Conservation (phyloP, 2,113 vertebrate genomes). For the Cochlearius cochlearius region DNA sequence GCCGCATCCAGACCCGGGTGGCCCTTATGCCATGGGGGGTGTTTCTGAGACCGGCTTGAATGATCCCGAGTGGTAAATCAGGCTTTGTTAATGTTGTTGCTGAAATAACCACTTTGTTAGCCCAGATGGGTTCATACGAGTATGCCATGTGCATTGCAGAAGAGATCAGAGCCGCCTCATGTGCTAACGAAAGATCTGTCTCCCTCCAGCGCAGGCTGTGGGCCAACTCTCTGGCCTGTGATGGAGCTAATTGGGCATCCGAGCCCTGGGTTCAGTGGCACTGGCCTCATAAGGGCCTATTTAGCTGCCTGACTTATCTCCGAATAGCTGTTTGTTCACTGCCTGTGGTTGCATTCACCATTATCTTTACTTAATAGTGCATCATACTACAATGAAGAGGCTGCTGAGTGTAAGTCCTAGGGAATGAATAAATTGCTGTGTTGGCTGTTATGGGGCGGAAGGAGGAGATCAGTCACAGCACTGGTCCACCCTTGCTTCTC, state of each 20-base stretch:
- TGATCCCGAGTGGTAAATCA: neutral
- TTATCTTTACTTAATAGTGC: neutral
- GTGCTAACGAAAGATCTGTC: neutral
- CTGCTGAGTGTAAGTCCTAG: neutral
- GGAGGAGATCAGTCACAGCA: neutral
- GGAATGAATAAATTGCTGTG: neutral
- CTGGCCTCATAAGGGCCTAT: neutral
- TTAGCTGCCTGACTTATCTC: slow-evolving; percentile 1
- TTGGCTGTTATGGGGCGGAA: neutral
- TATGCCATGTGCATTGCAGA: rapidly evolving
- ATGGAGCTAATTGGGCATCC: neutral
- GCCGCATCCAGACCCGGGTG: rapidly evolving
- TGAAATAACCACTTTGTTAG: neutral
- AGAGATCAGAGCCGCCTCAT: neutral
- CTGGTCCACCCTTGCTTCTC: neutral
- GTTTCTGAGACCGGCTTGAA: neutral
- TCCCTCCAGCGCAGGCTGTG: neutral
- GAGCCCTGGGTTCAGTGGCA: neutral
- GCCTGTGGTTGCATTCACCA: neutral
- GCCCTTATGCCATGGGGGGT: rapidly evolving
- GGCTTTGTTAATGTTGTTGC: neutral
- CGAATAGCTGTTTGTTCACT: neutral
- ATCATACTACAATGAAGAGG: neutral
- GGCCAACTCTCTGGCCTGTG: neutral
- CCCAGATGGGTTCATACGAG: rapidly evolving